Base-by-base conservation (phyloP, 2,797 vertebrate genomes). In the Halcyon badia region DNA sequence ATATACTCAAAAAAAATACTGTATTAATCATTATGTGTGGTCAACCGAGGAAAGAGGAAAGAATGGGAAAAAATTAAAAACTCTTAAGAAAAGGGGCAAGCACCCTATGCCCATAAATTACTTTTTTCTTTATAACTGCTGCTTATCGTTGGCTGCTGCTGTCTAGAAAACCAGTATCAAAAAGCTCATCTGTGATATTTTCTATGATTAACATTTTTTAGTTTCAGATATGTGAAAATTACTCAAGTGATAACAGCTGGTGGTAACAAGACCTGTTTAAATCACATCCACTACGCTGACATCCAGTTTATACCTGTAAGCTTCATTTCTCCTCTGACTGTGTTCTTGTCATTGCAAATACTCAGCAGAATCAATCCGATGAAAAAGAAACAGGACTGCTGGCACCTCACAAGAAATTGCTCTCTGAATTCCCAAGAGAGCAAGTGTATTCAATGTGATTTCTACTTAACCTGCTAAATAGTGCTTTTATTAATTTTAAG, bases 41-140 rank as follows among this genome's bases (percentile, higher is more conserved):
- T 89, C 37, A 56, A 20, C 14, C 9, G 62, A 8, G 11, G 21
- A 19, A 52, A 61, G 8, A 52, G n/a, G 24, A 82, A 24, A 65
- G 7, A 24, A 24, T 2, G 42, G 12, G 11, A 2, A 6, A 68
- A 75, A 66, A 30, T 21, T 4, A 60, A 76, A 52, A 52, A 68
- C 39, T 65, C 15, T 1, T n/a, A 69, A 84, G 17, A 80, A 9
- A 49, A 60, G 31, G 11, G 16, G 8, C 24, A 96, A 76, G 52
- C 11, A 73, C 30, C 10, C 46, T 2, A 37, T 41, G 3, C 5
- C 6, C 2, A 1, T 69, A 60, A 26, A 70, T 69, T 0, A 73
- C 26, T 37, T 51, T 66, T 69, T 69, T 24, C 28, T 64, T 31
- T 78, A 1, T 48, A 48, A 52, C 11, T 48, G 8, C 1, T 79